These are phyloP conservation scores for Drosophila teissieri DNA, from an alignment of 1,140 invertebrate genomes.

Conservation along the genomic window DNA sequence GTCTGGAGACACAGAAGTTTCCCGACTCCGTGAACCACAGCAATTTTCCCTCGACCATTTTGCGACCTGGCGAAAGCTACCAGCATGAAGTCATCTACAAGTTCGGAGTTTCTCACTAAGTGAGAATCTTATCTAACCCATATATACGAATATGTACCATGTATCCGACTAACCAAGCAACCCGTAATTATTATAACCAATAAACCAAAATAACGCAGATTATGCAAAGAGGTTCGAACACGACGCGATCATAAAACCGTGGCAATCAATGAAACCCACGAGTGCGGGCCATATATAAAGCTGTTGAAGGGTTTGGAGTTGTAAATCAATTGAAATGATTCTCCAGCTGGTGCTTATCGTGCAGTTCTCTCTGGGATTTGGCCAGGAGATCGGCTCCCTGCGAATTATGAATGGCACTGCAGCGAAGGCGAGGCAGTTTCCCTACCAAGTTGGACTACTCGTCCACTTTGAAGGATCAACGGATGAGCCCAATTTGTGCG, in stretches of 20 bases:
- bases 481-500: constrained; percentile 30
- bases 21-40: constrained; percentile 96
- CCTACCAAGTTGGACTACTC: constrained; percentile 49
- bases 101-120: constrained; percentile 84
- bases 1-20: constrained; percentile 95
- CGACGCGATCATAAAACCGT: constrained; percentile 27
- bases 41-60: constrained; percentile 90
- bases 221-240: constrained; percentile 28
- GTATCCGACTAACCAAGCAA: constrained; percentile 13
- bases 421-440: constrained; percentile 32
- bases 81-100: constrained; percentile 87
- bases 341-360: constrained; percentile 21
- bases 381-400: constrained; percentile 33
- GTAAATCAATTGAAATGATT: constrained; percentile 26
- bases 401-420: constrained; percentile 53
- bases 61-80: constrained; percentile 90
- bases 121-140: constrained; percentile 3
- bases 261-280: background rate
- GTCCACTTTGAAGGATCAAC: constrained; percentile 8
- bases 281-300: constrained; percentile 33
- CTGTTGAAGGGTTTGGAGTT: background rate
- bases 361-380: constrained; percentile 1
- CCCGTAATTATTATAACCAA: constrained; percentile 39
- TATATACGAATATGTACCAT: constrained; percentile 19
- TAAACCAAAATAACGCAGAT: constrained; percentile 48